Conservation (phyloP, 1,140 invertebrate species). For the Nylanderia fulva region DNA sequence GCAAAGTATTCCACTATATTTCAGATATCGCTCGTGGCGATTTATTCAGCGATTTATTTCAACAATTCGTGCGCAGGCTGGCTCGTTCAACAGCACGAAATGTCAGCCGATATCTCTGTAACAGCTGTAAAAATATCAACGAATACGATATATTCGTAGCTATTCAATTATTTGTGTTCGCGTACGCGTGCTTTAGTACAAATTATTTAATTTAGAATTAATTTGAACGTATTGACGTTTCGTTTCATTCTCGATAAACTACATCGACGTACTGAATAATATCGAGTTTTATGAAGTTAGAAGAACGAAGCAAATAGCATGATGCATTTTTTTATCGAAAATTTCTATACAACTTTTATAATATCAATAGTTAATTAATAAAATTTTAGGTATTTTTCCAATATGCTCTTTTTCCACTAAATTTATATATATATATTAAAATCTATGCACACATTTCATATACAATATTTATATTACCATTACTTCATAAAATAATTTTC, state of each 20-base stretch:
- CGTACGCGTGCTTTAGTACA: not conserved
- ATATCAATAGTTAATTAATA: not conserved
- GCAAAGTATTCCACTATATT: slow-evolving; percentile 25
- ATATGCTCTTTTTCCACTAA: not conserved
- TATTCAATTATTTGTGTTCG: slow-evolving; percentile 23
- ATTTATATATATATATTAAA: not conserved
- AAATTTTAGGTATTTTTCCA: not conserved
- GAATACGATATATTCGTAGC: not conserved
- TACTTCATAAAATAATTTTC: not conserved
- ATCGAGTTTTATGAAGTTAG: not conserved
- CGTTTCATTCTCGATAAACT: slow-evolving; percentile 18
- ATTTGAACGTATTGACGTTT: slow-evolving; percentile 5
- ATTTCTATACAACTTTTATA: not conserved
- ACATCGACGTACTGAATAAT: not conserved
- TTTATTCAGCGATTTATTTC: slow-evolving; percentile 38
- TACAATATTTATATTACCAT: not conserved
- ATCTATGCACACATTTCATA: not conserved
- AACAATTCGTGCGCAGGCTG: not conserved
- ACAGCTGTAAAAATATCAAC: slow-evolving; percentile 18
- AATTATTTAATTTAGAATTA: slow-evolving; percentile 54
- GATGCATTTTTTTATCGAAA: not conserved
- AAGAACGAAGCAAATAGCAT: not conserved
- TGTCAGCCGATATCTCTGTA: not conserved
- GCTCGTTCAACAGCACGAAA: slow-evolving; percentile 6
- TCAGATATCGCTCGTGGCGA: slow-evolving; percentile 12